Percentiles rank a stretch among this genome's conserved stretches.
phyloP scores from a whole-genome alignment of 2,113 vertebrate species.

The Pogona vitticeps region DNA sequence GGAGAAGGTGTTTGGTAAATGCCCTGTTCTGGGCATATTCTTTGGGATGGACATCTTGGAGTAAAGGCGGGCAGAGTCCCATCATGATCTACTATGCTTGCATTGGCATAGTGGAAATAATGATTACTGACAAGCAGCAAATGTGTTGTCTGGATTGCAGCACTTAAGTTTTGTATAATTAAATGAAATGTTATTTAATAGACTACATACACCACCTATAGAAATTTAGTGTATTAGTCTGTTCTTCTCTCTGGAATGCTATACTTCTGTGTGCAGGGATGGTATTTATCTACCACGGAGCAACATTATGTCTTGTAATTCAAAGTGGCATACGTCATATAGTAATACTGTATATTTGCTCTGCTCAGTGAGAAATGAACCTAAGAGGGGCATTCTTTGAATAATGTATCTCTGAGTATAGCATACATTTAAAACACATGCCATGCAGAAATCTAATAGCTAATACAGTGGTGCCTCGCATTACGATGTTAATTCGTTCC shows the following conservation, averaged over 20 bases:
- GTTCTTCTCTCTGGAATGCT: neutral
- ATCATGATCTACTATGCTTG: neutral
- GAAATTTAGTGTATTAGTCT: neutral
- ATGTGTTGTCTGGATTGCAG: too few relatives aligned
- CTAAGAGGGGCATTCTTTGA: rapidly evolving
- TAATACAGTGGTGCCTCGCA: too few relatives aligned
- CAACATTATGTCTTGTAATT: neutral
- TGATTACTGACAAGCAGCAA: neutral
- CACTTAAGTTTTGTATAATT: neutral
- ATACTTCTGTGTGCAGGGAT: neutral
- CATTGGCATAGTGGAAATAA: neutral
- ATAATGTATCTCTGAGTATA: rapidly evolving
- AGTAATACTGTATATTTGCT: neutral
- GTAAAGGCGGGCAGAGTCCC: neutral
- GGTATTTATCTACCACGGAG: neutral
- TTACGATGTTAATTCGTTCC: too few relatives aligned
- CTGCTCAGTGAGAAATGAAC: neutral
- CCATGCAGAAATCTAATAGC: too few relatives aligned
- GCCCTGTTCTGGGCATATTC: neutral
- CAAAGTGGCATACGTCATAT: neutral
- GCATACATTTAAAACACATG: too few relatives aligned
- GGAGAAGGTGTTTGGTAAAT: neutral
- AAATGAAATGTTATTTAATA: neutral
- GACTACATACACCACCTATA: neutral
- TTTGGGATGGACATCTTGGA: neutral